These are phyloP conservation scores for Apamea anceps DNA, from an alignment of 2,888 invertebrate species.

Conservation along the genomic window DNA sequence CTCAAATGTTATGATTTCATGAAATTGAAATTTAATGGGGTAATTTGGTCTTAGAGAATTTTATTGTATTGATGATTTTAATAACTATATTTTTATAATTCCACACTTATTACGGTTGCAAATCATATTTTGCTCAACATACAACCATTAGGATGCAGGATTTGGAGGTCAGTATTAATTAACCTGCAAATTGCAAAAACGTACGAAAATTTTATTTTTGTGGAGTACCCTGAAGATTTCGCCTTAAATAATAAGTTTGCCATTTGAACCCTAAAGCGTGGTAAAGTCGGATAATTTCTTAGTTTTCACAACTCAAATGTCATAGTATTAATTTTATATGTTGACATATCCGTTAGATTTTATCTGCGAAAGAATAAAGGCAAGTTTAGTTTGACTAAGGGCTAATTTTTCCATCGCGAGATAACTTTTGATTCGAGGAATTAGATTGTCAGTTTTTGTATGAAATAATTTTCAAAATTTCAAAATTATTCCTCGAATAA, in stretches of 20 bases:
- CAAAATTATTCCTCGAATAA: too few relatives aligned
- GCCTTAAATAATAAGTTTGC: conserved; percentile 60
- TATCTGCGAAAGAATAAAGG: neutral
- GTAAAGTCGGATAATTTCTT: conserved; percentile 37
- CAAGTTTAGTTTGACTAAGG: neutral
- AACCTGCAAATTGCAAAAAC: too few relatives aligned
- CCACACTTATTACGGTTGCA: neutral
- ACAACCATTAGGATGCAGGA: too few relatives aligned
- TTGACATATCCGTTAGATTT: conserved; percentile 1
- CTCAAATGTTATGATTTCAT: neutral
- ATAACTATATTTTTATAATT: neutral
- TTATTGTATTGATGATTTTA: neutral
- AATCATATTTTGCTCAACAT: neutral
- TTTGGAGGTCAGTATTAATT: too few relatives aligned
- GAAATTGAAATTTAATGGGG: neutral
- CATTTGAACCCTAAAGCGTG: conserved; percentile 61
- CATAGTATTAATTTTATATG: conserved; percentile 28
- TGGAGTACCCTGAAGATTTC: neutral
- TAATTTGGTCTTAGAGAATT: neutral
- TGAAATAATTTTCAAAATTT: too few relatives aligned
- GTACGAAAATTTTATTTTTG: neutral
- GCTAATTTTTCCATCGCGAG: too few relatives aligned
- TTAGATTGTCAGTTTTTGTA: too few relatives aligned
- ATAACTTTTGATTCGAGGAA: too few relatives aligned
- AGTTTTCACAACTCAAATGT: conserved; percentile 28